A percentile compares a stretch with the other conserved stretches of the same genome.
phyloP scores from a whole-genome alignment of 2,888 invertebrate species.

The Xestia ashworthii region DNA sequence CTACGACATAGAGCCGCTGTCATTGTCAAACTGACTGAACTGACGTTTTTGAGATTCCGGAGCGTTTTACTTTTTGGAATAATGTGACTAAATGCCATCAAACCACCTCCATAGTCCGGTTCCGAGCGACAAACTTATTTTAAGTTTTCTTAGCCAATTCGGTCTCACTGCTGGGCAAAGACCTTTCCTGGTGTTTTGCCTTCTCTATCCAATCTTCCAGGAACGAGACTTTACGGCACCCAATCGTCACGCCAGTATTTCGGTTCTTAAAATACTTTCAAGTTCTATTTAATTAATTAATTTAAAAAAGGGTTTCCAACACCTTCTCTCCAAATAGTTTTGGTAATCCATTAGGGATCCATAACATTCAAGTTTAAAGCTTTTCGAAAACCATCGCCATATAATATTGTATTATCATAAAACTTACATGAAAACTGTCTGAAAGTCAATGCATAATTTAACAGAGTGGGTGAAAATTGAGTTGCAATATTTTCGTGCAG shows the following conservation, averaged over 20 bases:
- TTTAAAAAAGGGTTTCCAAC: not conserved
- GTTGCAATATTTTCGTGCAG: constrained; percentile 3
- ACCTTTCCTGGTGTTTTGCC: no score
- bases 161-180: no score
- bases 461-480: not conserved
- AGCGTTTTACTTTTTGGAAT: not conserved
- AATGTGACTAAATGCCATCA: not conserved
- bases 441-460: not conserved
- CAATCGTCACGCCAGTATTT: no score
- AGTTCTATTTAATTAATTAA: not conserved
- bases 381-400: not conserved
- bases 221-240: no score
- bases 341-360: not conserved
- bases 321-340: not conserved
- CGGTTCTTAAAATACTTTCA: not conserved
- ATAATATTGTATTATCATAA: not conserved
- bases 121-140: not conserved
- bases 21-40: not conserved
- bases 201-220: no score
- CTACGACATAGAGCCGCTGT: not conserved
- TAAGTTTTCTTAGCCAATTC: no score
- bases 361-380: not conserved
- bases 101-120: not conserved
- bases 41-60: not conserved
- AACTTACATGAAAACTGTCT: not conserved